These are phyloP conservation scores for Cacoxenus indagator DNA, from an alignment of 2,888 invertebrate genomes.

Conservation along the genomic window DNA sequence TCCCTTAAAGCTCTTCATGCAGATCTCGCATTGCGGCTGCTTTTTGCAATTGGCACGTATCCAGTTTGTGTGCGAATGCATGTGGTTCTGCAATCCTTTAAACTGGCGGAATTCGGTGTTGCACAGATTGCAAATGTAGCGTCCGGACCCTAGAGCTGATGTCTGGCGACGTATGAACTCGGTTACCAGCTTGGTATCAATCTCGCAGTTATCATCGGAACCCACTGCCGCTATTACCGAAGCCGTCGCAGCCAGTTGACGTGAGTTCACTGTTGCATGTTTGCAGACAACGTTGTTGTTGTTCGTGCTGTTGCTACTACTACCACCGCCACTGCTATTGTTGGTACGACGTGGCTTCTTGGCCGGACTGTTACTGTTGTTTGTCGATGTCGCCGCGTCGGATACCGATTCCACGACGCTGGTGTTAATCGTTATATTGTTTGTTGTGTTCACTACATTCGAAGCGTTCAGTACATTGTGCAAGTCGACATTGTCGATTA, in stretches of 20 bases:
- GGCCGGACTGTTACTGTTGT: conserved; percentile 32
- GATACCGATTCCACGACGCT: background rate
- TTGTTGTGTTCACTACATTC: background rate
- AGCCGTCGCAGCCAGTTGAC: conserved; percentile 64
- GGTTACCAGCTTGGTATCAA: conserved; percentile 65
- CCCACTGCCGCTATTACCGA: conserved; percentile 63
- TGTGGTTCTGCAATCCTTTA: conserved; percentile 76
- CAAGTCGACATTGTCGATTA: conserved; percentile 32
- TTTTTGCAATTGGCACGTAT: conserved; percentile 77
- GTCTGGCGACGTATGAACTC: conserved; percentile 72
- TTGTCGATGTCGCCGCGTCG: background rate
- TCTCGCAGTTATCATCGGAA: conserved; percentile 64
- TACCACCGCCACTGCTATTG: conserved; percentile 8
- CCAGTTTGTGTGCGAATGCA: conserved; percentile 77
- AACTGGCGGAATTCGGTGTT: conserved; percentile 77
- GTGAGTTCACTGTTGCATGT: conserved; percentile 52
- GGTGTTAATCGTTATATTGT: background rate
- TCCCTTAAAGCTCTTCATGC: conserved; percentile 76
- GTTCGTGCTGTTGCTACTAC: conserved; percentile 41
- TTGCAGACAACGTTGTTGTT: conserved; percentile 44
- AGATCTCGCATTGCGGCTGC: conserved; percentile 76
- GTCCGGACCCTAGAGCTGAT: conserved; percentile 74
- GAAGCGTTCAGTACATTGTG: conserved; percentile 41
- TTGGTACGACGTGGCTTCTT: conserved; percentile 43
- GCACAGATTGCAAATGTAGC: conserved; percentile 76